Evolutionary conservation across 2,797 vertebrate species (phyloP).

Genomic region (Spea hammondii): DNA sequence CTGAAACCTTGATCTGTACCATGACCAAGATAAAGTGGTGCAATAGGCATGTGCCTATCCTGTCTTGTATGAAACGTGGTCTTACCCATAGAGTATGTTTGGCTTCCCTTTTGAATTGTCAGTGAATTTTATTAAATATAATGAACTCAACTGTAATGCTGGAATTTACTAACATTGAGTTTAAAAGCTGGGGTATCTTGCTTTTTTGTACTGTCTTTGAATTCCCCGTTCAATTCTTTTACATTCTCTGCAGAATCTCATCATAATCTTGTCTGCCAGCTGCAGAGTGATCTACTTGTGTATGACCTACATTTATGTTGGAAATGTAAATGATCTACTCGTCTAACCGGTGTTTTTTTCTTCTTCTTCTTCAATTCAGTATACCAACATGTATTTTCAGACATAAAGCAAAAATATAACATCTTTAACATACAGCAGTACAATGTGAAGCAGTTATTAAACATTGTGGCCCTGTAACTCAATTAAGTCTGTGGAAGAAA

Average conservation of each 20-base stretch:
- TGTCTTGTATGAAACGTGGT: no score
- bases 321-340: not conserved
- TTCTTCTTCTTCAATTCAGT: not conserved
- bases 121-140: no score
- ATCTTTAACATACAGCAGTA: not conserved
- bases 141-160: not conserved
- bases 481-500: no score
- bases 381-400: not conserved
- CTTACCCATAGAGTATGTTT: no score
- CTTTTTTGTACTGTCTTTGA: not conserved
- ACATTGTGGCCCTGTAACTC: no score
- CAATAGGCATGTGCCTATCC: no score
- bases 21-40: no score
- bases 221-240: not conserved
- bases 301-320: slow-evolving; percentile 3
- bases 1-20: no score
- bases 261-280: not conserved
- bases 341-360: not conserved
- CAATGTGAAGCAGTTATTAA: no score
- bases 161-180: not conserved
- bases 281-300: not conserved
- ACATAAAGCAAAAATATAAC: not conserved
- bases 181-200: not conserved
- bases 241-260: not conserved
- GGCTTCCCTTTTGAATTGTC: no score